A percentile compares a stretch with the other conserved stretches of the same genome.
Conservation (phyloP, 2,888 invertebrate genomes). For the Pseudococcus viburni region DNA sequence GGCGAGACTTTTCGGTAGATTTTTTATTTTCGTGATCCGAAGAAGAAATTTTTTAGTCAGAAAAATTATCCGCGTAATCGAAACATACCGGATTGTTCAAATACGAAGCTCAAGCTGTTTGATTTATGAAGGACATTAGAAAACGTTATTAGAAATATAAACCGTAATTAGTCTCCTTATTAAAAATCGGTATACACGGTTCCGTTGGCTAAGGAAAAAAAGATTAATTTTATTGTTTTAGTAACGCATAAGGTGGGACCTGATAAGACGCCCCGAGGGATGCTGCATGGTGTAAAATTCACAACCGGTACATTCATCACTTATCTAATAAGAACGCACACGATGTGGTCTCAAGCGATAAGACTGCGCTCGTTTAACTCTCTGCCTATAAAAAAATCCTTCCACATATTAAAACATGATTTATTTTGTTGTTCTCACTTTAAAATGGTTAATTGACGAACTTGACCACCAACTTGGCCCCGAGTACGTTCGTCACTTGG, state of each 20-base stretch:
- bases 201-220: conserved; percentile 62
- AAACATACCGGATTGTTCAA: conserved; percentile 21
- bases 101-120: conserved; percentile 65
- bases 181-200: conserved; percentile 65
- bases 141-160: conserved; percentile 66
- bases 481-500: conserved; percentile 30
- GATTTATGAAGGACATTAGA: conserved; percentile 66
- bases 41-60: not conserved
- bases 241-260: conserved; percentile 66
- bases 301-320: conserved; percentile 66
- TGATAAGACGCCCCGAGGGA: conserved; percentile 64
- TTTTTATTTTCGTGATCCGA: not conserved
- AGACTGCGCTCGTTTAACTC: conserved; percentile 59
- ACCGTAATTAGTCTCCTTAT: conserved; percentile 66
- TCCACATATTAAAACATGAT: conserved; percentile 65
- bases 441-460: conserved; percentile 66
- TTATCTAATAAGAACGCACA: conserved; percentile 66
- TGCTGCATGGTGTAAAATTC: conserved; percentile 65
- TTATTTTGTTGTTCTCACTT: conserved; percentile 66
- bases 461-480: conserved; percentile 66
- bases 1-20: not conserved
- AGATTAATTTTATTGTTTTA: conserved; percentile 66
- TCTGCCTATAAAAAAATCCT: conserved; percentile 63
- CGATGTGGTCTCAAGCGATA: conserved; percentile 65
- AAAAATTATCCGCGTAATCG: conserved; percentile 56